Evolutionary conservation across 2,113 vertebrate genomes (phyloP).

Genomic region (Sigmodon hispidus): DNA sequence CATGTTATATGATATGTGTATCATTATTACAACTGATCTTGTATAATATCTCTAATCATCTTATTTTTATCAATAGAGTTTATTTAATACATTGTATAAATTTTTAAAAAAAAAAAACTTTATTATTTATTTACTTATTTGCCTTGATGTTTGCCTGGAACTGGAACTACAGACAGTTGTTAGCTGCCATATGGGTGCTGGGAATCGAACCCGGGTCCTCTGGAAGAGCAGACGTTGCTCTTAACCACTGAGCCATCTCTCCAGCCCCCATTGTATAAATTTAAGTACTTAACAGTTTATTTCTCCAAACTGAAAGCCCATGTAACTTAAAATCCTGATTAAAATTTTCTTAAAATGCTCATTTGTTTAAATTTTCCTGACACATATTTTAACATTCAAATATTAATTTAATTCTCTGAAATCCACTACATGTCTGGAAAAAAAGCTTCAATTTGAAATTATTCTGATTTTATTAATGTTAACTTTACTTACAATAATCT

Average conservation of each 20-base stretch:
- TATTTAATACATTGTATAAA: not conserved
- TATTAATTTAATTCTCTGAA: too few species aligned
- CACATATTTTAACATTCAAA: not conserved
- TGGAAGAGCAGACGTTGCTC: too few species aligned
- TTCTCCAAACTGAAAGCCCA: not conserved
- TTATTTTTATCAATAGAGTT: not conserved
- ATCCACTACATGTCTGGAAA: not conserved
- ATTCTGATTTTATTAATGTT: not conserved
- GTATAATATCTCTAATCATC: not conserved
- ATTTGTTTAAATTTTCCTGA: not conserved
- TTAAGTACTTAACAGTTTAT: not conserved
- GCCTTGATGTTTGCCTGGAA: too few species aligned
- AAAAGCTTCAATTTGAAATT: not conserved
- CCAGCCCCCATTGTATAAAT: too few species aligned
- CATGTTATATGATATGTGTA: not conserved
- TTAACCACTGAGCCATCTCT: too few species aligned
- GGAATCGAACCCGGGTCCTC: too few species aligned
- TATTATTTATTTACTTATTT: too few species aligned
- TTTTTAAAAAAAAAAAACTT: too few species aligned
- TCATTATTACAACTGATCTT: not conserved
- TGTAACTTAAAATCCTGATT: not conserved
- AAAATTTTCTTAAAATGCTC: too few species aligned
- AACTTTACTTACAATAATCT: not conserved
- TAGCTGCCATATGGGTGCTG: too few species aligned
- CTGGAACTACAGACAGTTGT: too few species aligned